phyloP scores from a whole-genome alignment of 2,888 invertebrate genomes.

The Pterobdella sp. region DNA sequence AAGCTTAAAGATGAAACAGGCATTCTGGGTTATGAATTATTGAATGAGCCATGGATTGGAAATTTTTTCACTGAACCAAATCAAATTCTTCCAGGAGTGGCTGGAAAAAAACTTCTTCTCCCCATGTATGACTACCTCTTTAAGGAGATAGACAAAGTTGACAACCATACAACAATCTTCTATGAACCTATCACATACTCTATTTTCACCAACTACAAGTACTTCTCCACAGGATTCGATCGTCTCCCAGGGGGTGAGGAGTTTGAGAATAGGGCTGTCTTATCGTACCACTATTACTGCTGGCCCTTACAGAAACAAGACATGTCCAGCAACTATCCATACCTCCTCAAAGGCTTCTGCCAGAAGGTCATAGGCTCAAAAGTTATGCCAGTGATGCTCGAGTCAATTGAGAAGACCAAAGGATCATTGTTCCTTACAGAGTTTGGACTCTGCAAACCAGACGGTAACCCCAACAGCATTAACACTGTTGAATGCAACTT shows the following conservation, averaged over 20 bases:
- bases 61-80: constrained; percentile 39
- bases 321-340: constrained; percentile 30
- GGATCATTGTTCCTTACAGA: constrained; percentile 42
- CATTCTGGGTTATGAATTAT: constrained; percentile 43
- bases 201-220: constrained; percentile 35
- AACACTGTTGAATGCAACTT: constrained; percentile 40
- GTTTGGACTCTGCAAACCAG: constrained; percentile 42
- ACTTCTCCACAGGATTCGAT: constrained; percentile 40
- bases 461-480: constrained; percentile 34
- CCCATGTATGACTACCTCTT: constrained; percentile 40
- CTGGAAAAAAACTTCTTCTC: constrained; percentile 40
- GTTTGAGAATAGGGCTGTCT: constrained; percentile 35
- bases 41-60: constrained; percentile 45
- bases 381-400: constrained; percentile 34
- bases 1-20: constrained; percentile 35
- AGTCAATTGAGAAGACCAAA: constrained; percentile 37
- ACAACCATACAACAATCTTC: constrained; percentile 40
- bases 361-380: constrained; percentile 38
- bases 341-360: constrained; percentile 37
- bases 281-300: constrained; percentile 44
- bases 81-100: constrained; percentile 40
- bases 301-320: constrained; percentile 38
- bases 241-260: constrained; percentile 40
- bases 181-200: constrained; percentile 45
- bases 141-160: constrained; percentile 40